Base-by-base conservation (phyloP, 1,140 invertebrate genomes). In the Physella acuta region DNA sequence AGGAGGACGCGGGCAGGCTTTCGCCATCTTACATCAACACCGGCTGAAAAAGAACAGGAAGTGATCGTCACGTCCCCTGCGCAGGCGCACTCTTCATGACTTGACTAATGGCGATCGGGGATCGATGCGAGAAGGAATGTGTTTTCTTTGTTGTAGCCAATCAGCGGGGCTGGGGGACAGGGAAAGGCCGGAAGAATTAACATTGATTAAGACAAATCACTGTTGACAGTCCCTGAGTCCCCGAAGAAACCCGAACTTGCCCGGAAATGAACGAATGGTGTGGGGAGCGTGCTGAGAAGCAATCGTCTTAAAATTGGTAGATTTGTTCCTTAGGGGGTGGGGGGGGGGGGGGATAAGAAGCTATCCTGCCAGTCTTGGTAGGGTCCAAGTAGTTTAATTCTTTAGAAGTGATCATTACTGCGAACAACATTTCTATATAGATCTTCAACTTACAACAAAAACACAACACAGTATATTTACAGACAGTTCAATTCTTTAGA, bases 201-300 rank as follows among this genome's bases (percentile, higher is more conserved):
- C 72, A 73, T 70, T 73, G 72, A 73, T 73, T 62, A 73, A 73
- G 72, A 73, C 72, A 73, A 73, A 73, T 73, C 63, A 61, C 68
- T 73, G 68, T 73, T 73, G 72, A 73, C 72, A 70, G 39, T 70
- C 68, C 26, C 55, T 37, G 68, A 49, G 39, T 68, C 64, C 31
- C 66, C 20, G 37, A 24, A 39, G 72, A 66, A 73, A 70, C 59
- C 64, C 44, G 64, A 71, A 59, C 63, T 68, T 44, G 59, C 68
- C n/a, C 72, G 72, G 72, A 73, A 73, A 73, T 68, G 64, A 70
- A 68, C 64, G 59, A 62, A 63, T 65, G 64, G 63, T 64, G 49
- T 34, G 37, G 2, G 56, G 26, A 49, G 58, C 59, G 64, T 59
- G 49, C 70, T 63, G 24, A 24, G 2, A 63, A 49, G 61, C 26